These are phyloP conservation scores for Dendrolimus pini DNA, from an alignment of 2,888 invertebrate genomes.

Conservation along the genomic window DNA sequence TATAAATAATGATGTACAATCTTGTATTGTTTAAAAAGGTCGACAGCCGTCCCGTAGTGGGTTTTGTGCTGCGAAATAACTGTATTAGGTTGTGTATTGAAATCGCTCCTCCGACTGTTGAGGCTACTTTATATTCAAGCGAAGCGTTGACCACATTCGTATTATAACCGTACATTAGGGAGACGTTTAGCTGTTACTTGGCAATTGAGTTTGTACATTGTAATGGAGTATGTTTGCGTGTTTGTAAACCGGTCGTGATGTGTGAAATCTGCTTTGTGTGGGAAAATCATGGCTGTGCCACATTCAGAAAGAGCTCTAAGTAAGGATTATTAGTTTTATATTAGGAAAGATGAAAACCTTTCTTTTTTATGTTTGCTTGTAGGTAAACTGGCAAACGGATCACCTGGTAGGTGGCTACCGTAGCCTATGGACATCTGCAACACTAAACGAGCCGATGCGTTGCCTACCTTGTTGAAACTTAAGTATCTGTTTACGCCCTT, in stretches of 20 bases:
- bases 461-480: too few species aligned
- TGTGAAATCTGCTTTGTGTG: constrained; percentile 9
- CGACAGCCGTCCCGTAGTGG: not conserved
- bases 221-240: constrained; percentile 7
- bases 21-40: not conserved
- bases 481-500: too few species aligned
- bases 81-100: not conserved
- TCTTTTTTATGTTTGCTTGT: too few species aligned
- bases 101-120: not conserved
- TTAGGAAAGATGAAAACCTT: too few species aligned
- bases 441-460: too few species aligned
- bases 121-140: not conserved
- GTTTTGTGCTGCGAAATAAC: not conserved
- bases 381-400: too few species aligned
- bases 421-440: too few species aligned
- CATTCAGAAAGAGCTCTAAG: too few species aligned
- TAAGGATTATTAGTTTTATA: too few species aligned
- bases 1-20: too few species aligned
- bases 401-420: too few species aligned
- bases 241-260: not conserved
- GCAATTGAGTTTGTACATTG: not conserved
- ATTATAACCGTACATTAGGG: not conserved
- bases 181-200: not conserved
- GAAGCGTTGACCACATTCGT: not conserved
- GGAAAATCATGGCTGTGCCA: constrained; percentile 3